Evolutionary conservation across 2,888 invertebrate species (phyloP).

Genomic region (Apodemia mormo): DNA sequence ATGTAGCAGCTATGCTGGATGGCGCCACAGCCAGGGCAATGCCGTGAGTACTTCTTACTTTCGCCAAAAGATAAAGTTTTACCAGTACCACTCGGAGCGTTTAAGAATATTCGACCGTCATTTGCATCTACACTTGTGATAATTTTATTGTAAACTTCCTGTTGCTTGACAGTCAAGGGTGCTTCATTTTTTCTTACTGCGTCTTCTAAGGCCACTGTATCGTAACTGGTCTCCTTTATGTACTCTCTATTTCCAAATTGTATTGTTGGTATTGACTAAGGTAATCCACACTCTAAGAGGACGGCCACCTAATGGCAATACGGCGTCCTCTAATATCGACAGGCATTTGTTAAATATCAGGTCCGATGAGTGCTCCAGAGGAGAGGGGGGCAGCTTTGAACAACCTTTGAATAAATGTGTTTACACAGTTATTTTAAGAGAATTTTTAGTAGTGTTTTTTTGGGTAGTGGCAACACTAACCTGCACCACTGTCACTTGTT

Average conservation of each 20-base stretch:
- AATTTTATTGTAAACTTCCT: conserved; percentile 17
- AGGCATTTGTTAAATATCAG: conserved; percentile 31
- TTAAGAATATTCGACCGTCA: conserved; percentile 19
- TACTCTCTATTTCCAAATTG: conserved; percentile 26
- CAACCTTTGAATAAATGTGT: conserved; percentile 13
- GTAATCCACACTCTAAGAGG: conserved; percentile 34
- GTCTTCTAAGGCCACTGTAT: conserved; percentile 25
- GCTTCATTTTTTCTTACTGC: conserved; percentile 29
- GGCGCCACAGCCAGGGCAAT: conserved; percentile 15
- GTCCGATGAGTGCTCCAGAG: conserved; percentile 19
- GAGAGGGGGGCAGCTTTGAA: conserved; percentile 13
- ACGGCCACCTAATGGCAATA: conserved; percentile 31
- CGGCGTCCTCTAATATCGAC: conserved; percentile 27
- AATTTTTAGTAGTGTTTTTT: neutral
- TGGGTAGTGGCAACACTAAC: conserved; percentile 1
- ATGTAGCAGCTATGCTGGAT: conserved; percentile 23
- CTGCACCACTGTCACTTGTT: conserved; percentile 4
- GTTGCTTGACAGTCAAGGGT: conserved; percentile 34
- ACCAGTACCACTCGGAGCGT: neutral
- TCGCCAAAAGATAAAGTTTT: conserved; percentile 18
- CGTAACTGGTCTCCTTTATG: conserved; percentile 32
- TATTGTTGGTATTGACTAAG: conserved; percentile 29
- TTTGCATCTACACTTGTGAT: conserved; percentile 15
- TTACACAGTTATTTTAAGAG: neutral
- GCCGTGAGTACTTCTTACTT: conserved; percentile 21